A percentile compares a stretch with the other conserved stretches of the same genome.
These are phyloP conservation scores for Drosophila varians DNA, from an alignment of 1,140 invertebrate species.

Conservation along the genomic window DNA sequence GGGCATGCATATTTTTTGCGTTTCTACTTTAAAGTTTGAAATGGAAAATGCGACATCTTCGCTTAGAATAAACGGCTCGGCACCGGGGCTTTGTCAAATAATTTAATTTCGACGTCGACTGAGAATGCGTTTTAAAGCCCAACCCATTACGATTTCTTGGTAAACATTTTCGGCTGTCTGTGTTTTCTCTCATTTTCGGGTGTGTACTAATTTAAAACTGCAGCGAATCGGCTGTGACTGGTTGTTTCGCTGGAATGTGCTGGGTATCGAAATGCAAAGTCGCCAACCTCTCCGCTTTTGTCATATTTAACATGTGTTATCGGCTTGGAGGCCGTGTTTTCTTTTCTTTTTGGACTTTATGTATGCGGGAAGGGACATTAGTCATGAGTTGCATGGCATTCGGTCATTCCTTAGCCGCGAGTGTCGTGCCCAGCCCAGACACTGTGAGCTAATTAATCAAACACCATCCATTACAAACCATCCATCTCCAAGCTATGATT, in stretches of 20 bases:
- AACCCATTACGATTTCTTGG: conserved; percentile 40
- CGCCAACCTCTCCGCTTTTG: conserved; percentile 49
- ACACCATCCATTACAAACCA: background rate
- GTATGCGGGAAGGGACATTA: conserved; percentile 64
- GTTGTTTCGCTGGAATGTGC: conserved; percentile 5
- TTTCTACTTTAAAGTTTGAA: conserved; percentile 7
- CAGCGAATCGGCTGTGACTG: conserved; percentile 10
- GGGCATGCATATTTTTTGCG: conserved; percentile 44
- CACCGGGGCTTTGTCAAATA: conserved; percentile 68
- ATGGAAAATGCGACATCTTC: conserved; percentile 21
- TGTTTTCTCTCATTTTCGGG: conserved; percentile 37
- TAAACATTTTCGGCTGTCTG: conserved; percentile 45
- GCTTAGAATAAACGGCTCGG: conserved; percentile 10
- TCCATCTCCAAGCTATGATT: background rate
- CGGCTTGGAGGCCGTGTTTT: conserved; percentile 39
- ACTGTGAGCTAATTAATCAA: conserved; percentile 61
- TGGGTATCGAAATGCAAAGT: conserved; percentile 47
- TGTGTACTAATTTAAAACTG: conserved; percentile 22
- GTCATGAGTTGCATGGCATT: conserved; percentile 66
- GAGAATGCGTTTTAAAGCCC: conserved; percentile 54
- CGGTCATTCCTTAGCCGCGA: conserved; percentile 48
- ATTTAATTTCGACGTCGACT: conserved; percentile 73
- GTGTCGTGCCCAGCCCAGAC: conserved; percentile 55
- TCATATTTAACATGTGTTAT: conserved; percentile 71
- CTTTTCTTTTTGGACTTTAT: conserved; percentile 13